Base-by-base conservation (phyloP, 2,113 vertebrate genomes). In the Dissostichus mawsoni region DNA sequence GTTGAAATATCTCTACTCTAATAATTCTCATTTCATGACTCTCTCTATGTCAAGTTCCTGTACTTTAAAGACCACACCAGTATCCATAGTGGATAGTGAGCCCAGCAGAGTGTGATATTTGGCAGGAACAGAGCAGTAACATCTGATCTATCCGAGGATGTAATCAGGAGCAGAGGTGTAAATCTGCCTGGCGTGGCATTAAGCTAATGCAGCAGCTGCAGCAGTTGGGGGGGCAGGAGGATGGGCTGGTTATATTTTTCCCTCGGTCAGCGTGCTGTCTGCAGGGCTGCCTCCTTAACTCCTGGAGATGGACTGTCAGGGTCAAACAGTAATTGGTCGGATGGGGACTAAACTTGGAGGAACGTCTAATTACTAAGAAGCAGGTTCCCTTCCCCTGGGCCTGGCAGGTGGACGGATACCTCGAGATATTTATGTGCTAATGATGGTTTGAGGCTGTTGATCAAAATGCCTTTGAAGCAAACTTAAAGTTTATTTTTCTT, bases 241-340 rank as follows among this genome's bases (percentile, higher is more conserved):
- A 50, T 45, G 20, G 64, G 44, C 75, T 58, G 79, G 48, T 69
- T 68, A 76, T 84, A 70, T 87, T 91, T 87, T 84, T 86, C 65
- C 16, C 70, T 65, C 11, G 4, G 80, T 73, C 69, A 55, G 67
- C 2, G 1, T 25, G 51, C 67, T 52, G 69, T 83, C 81, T 61
- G 59, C 82, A 72, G 69, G 76, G 64, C 79, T 51, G 55, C 50
- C 74, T 62, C 51, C 65, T 57, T 66, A 59, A n/a, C 75, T 70
- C 36, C 16, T 48, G 44, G 41, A 70, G 76, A 82, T 61, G 33
- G 70, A 73, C 85, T 53, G 83, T 64, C 76, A 75, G 70, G 63
- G 78, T 77, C 73, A 57, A 66, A 62, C 58, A 51, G 80, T 82
- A 84, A 89, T 81, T 89, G 89, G 83, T 83, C 77, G 69, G 77